Evolutionary conservation across 2,888 invertebrate genomes (phyloP), one percentile per base, ranked within the genome.

Genomic region (Lepidonotus clava): DNA sequence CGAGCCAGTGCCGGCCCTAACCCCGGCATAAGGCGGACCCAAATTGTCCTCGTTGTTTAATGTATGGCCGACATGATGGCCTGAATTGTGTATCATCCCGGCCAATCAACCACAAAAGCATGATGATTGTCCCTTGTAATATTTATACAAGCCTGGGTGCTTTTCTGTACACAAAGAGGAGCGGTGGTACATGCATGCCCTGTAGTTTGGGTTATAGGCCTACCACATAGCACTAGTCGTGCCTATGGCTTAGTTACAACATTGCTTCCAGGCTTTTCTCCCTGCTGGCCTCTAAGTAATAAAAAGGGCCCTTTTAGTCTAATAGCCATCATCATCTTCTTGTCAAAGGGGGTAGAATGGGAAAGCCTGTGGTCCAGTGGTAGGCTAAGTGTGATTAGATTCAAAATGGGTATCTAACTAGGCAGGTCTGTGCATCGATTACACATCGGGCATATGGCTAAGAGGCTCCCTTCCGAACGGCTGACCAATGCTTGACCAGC

Each of bases 1-100:
- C 28, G 8, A 32, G 24, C 28, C 28, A 28, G 61, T 14, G 34
- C 36, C 71, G 38, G 36, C 38, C 11, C 34, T 71, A 71, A 71
- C 36, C 11, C 18, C 38, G 71, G 38, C 34, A 38, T 38, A 38
- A 71, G 71, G 18, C 38, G 71, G 34, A 36, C 71, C 38, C 34
- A 71, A n/a, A 71, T 71, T 71, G 71, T 38, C n/a, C 71, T 21
- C 18, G 21, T 71, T 71, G 38, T 71, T 71, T 71, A 71, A 38
- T 71, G 71, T 71, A 71, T 71, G 71, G 71, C n/a, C 18, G 71
- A 21, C 36, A 38, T 71, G 71, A 71, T 71, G 71, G 71, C 71
- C n/a, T 18, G 4, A 71, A 71, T 71, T 71, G 71, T 71, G 71
- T 71, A 38, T 38, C 11, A 18, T 71, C 71, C 36, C 14, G 38